Conservation (phyloP, 2,797 vertebrate genomes). For the Sibirionetta formosa region DNA sequence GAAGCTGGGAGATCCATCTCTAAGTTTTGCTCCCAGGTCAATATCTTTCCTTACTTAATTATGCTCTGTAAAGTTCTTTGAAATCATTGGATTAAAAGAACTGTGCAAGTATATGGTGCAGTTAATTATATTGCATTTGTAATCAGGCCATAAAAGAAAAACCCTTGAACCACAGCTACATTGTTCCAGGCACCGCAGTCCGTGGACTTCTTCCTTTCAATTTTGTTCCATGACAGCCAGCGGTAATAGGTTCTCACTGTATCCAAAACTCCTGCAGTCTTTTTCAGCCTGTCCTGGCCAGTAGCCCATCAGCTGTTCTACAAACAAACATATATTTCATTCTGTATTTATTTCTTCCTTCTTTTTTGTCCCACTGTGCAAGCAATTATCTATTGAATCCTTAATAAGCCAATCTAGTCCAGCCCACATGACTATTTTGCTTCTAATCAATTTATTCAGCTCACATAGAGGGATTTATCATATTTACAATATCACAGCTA, state of each 20-base stretch:
- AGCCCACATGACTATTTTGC: constrained; percentile 75
- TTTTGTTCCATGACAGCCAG: constrained; percentile 7
- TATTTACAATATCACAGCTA: constrained; percentile 79
- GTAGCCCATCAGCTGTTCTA: constrained; percentile 8
- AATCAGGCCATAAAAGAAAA: constrained; percentile 46
- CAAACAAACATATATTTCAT: constrained; percentile 18
- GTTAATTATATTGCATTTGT: constrained; percentile 29
- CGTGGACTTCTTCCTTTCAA: constrained; percentile 25
- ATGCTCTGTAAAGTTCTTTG: background rate
- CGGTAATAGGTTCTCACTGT: constrained; percentile 11
- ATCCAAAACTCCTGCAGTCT: constrained; percentile 48
- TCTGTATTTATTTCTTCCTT: constrained; percentile 40
- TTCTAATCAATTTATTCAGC: constrained; percentile 77
- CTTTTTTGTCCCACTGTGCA: constrained; percentile 55
- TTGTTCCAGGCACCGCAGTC: background rate
- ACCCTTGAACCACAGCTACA: constrained; percentile 24
- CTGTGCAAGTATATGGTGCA: background rate
- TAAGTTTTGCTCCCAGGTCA: background rate
- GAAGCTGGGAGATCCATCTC: background rate
- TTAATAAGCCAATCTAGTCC: constrained; percentile 72
- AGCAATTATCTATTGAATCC: constrained; percentile 74
- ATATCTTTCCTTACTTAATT: background rate
- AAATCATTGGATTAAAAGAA: constrained; percentile 4
- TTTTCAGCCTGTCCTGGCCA: constrained; percentile 14
- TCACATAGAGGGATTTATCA: constrained; percentile 68